These are phyloP conservation scores for Centropus unirufus DNA, from an alignment of 2,113 vertebrate species.

Conservation along the genomic window DNA sequence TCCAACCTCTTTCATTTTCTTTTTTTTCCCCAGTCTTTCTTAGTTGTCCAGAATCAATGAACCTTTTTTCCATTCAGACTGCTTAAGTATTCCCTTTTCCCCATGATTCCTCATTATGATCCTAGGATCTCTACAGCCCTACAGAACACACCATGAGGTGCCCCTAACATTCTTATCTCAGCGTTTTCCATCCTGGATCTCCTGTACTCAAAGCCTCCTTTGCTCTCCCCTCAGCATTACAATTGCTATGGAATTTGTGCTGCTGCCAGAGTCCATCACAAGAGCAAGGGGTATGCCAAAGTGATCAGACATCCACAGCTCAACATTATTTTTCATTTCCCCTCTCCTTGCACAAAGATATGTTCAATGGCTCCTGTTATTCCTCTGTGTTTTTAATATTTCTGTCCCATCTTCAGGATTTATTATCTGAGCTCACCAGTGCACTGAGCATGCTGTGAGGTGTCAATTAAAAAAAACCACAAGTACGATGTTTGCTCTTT, in stretches of 20 bases:
- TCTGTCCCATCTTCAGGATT: not conserved
- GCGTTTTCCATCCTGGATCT: not conserved
- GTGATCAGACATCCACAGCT: not conserved
- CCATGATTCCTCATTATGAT: not conserved
- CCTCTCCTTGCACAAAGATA: not conserved
- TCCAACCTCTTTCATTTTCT: not conserved
- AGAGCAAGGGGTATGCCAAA: not conserved
- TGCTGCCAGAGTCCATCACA: not conserved
- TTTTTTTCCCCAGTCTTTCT: not conserved
- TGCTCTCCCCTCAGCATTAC: not conserved
- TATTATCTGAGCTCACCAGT: not conserved
- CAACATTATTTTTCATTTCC: not conserved
- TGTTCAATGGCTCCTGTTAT: not conserved
- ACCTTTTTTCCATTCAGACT: not conserved
- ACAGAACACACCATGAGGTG: not conserved
- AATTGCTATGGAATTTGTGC: not conserved
- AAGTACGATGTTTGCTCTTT: not conserved
- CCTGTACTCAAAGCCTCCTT: not conserved
- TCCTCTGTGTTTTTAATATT: not conserved
- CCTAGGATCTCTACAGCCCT: not conserved
- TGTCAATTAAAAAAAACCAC: not conserved
- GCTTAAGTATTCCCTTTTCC: not conserved
- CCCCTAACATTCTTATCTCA: not conserved
- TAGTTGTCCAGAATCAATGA: not conserved
- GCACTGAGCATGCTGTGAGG: not conserved